Conservation (phyloP, 2,113 vertebrate genomes). For the Acinonyx jubatus region DNA sequence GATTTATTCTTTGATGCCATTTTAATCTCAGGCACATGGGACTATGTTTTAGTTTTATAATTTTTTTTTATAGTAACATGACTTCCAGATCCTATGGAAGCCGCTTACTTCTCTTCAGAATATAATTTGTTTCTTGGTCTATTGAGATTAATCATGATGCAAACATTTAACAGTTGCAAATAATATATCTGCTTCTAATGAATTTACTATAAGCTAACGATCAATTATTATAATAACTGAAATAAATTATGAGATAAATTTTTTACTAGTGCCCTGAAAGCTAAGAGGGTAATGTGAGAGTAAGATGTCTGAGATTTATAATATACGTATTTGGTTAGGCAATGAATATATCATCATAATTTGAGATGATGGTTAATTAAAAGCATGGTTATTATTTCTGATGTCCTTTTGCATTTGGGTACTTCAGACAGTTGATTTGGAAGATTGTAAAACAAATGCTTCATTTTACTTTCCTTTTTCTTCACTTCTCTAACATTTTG, state of each 20-base stretch:
- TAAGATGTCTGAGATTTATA: constrained; percentile 73
- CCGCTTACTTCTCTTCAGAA: not conserved
- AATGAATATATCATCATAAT: constrained; percentile 72
- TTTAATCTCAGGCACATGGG: not conserved
- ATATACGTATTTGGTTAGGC: constrained; percentile 51
- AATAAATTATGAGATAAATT: constrained; percentile 71
- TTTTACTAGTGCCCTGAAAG: constrained; percentile 44
- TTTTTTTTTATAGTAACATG: not conserved
- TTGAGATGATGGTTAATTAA: constrained; percentile 72
- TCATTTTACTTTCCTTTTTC: constrained; percentile 31
- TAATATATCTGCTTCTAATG: constrained; percentile 68
- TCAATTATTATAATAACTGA: constrained; percentile 73
- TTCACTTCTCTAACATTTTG: constrained; percentile 40
- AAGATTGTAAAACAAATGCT: not conserved
- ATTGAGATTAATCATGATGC: constrained; percentile 66
- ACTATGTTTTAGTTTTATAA: not conserved
- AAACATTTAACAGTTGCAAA: constrained; percentile 64
- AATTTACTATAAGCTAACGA: constrained; percentile 61
- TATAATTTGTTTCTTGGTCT: constrained; percentile 27
- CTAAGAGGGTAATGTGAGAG: not conserved
- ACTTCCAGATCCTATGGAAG: constrained; percentile 14
- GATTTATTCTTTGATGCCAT: not conserved
- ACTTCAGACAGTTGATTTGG: not conserved
- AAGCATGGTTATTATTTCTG: constrained; percentile 52
- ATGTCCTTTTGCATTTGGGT: constrained; percentile 61